A percentile compares a stretch with the other conserved stretches of the same genome.
Evolutionary conservation across 2,888 invertebrate genomes (phyloP).

Genomic region (Noctua janthina): DNA sequence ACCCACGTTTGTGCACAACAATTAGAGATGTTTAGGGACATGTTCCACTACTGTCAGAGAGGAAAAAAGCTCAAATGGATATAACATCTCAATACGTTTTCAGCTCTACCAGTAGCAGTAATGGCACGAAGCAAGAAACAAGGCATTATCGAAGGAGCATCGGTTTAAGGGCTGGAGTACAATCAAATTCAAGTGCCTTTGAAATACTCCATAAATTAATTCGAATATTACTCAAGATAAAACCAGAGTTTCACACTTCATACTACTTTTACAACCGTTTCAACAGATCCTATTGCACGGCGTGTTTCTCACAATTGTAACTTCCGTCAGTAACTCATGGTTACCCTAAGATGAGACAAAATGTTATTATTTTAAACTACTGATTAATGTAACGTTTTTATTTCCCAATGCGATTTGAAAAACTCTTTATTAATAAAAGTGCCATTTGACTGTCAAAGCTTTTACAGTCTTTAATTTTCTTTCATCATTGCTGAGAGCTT

Average conservation of each 20-base stretch:
- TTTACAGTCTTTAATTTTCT: constrained; percentile 6
- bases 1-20: constrained; percentile 79
- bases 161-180: neutral
- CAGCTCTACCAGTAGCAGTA: neutral
- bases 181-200: neutral
- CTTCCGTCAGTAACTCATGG: constrained; percentile 53
- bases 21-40: constrained; percentile 75
- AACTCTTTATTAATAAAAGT: constrained; percentile 26
- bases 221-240: neutral
- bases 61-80: constrained; percentile 14
- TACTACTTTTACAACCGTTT: constrained; percentile 8
- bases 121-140: neutral
- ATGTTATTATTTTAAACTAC: constrained; percentile 64
- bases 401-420: constrained; percentile 31
- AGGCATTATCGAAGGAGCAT: neutral
- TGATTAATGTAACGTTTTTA: constrained; percentile 51
- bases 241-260: neutral
- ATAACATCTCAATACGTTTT: neutral
- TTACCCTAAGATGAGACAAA: constrained; percentile 67
- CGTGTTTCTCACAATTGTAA: neutral
- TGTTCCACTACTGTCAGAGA: constrained; percentile 30
- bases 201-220: neutral
- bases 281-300: no score
- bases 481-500: neutral
- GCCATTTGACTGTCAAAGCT: constrained; percentile 21